Conservation (phyloP, 2,888 invertebrate species). For the Leucoma salicis region DNA sequence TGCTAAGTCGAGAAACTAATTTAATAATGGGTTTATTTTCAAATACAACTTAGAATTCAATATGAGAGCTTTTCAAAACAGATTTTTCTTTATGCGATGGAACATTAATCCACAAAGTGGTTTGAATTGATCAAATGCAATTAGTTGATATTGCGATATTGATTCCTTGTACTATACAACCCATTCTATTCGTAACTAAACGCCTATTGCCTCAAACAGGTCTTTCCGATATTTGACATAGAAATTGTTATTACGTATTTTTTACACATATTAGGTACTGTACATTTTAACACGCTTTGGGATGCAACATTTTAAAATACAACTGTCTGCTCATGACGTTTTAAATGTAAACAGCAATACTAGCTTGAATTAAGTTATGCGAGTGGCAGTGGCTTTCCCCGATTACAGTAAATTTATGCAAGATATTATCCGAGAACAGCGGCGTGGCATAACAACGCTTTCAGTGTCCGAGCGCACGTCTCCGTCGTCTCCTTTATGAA, state of each 20-base stretch:
- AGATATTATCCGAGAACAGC: conserved; percentile 77
- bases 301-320: too few relatives aligned
- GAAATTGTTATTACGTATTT: too few relatives aligned
- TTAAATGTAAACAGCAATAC: conserved; percentile 56
- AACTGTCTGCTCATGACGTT: conserved; percentile 41
- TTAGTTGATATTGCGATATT: conserved; percentile 50
- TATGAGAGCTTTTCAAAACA: too few relatives aligned
- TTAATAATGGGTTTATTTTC: too few relatives aligned
- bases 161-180: conserved; percentile 47
- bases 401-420: conserved; percentile 79
- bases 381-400: conserved; percentile 69
- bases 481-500: conserved; percentile 69
- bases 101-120: conserved; percentile 24
- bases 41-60: too few relatives aligned
- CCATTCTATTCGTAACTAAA: conserved; percentile 45
- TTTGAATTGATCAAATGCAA: conserved; percentile 49
- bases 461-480: conserved; percentile 66
- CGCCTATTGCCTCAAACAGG: conserved; percentile 56
- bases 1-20: too few relatives aligned
- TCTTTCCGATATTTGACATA: conserved; percentile 64
- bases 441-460: conserved; percentile 77
- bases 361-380: conserved; percentile 69
- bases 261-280: too few relatives aligned
- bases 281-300: too few relatives aligned
- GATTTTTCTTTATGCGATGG: too few relatives aligned